Conservation (phyloP, 2,888 invertebrate genomes). For the Apeira syringaria region DNA sequence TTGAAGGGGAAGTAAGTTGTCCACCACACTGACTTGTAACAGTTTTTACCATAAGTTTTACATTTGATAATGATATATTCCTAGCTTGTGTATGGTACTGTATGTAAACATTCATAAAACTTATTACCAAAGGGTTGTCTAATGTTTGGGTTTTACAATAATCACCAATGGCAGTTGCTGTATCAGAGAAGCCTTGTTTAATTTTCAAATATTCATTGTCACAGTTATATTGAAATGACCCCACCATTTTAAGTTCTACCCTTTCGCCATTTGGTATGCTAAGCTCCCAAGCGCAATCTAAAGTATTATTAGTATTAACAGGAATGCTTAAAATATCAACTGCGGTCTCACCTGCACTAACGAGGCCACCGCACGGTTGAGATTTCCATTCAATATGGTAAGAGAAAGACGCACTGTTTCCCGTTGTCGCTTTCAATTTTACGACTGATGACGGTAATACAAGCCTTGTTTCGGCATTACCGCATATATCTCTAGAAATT, state of each 20-base stretch:
- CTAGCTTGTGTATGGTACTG: slow-evolving; percentile 85
- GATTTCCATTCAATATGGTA: slow-evolving; percentile 62
- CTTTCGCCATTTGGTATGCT: slow-evolving; percentile 60
- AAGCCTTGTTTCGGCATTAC: slow-evolving; percentile 41
- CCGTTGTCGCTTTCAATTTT: slow-evolving; percentile 49
- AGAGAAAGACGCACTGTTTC: slow-evolving; percentile 49
- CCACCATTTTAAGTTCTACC: slow-evolving; percentile 60
- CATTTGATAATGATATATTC: slow-evolving; percentile 50
- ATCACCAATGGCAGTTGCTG: slow-evolving; percentile 80
- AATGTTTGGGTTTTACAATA: slow-evolving; percentile 85
- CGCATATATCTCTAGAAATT: slow-evolving; percentile 47
- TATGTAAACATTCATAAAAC: slow-evolving; percentile 83
- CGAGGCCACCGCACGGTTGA: slow-evolving; percentile 87
- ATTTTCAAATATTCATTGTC: slow-evolving; percentile 74
- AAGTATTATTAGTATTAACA: slow-evolving; percentile 55
- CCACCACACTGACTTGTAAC: slow-evolving; percentile 88
- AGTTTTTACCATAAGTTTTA: slow-evolving; percentile 51
- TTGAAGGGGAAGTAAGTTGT: slow-evolving; percentile 67
- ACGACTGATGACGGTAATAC: slow-evolving; percentile 55
- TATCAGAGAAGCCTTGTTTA: slow-evolving; percentile 74
- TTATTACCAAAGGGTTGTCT: slow-evolving; percentile 64
- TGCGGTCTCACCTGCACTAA: slow-evolving; percentile 52
- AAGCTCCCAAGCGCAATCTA: slow-evolving; percentile 90
- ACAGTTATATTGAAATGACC: slow-evolving; percentile 52
- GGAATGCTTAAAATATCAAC: slow-evolving; percentile 63